Percentiles rank a stretch among this genome's conserved stretches.
phyloP scores from a whole-genome alignment of 2,888 invertebrate species.

The Mythimna impura region DNA sequence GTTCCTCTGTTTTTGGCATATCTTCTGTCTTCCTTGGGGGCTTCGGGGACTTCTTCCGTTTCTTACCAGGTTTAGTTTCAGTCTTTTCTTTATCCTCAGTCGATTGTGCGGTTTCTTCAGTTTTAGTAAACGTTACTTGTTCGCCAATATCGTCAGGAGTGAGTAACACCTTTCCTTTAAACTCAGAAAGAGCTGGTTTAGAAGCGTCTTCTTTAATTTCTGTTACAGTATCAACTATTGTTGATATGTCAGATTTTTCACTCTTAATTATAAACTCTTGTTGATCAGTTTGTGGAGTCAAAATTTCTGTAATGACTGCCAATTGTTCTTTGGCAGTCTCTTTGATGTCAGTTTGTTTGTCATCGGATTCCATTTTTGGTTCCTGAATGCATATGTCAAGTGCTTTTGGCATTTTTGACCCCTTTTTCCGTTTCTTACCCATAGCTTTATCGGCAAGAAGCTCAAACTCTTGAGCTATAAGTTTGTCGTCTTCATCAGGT shows the following conservation, averaged over 20 bases:
- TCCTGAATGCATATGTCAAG: conserved; percentile 44
- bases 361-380: conserved; percentile 36
- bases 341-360: conserved; percentile 32
- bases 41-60: conserved; percentile 72
- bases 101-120: conserved; percentile 36
- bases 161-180: conserved; percentile 48
- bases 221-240: conserved; percentile 17
- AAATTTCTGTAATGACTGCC: conserved; percentile 45
- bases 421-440: conserved; percentile 70
- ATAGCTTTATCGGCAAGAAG: conserved; percentile 57
- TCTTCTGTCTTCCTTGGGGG: conserved; percentile 48
- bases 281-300: conserved; percentile 39
- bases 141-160: conserved; percentile 51
- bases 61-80: conserved; percentile 68
- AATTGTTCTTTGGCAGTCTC: conserved; percentile 40
- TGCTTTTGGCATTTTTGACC: conserved; percentile 63
- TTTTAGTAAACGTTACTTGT: conserved; percentile 38
- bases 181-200: background rate
- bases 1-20: background rate
- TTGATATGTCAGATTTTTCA: conserved; percentile 33
- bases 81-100: conserved; percentile 58
- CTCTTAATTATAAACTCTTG: conserved; percentile 38
- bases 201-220: conserved; percentile 16
- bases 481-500: conserved; percentile 45
- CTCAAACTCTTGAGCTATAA: conserved; percentile 49